Percentiles rank a stretch among this genome's conserved stretches.
phyloP scores from a whole-genome alignment of 2,797 vertebrate genomes.

The Manis pentadactyla region DNA sequence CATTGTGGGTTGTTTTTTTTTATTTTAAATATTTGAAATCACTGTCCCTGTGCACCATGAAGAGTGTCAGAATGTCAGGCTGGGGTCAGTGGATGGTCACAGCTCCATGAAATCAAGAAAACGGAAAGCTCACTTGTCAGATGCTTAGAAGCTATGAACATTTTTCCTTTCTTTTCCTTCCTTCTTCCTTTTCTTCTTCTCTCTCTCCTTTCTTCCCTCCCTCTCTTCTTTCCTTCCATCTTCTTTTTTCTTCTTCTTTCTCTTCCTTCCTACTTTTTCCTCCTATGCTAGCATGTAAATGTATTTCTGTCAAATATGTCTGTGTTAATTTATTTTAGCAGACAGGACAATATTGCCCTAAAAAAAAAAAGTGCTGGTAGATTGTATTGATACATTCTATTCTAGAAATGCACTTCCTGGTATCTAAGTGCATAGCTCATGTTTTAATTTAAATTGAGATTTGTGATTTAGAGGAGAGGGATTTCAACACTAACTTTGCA shows the following conservation, averaged over 20 bases:
- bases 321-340: background rate
- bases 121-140: background rate
- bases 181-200: background rate
- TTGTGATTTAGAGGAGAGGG: background rate
- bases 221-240: too few relatives aligned
- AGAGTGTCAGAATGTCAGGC: background rate
- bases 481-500: background rate
- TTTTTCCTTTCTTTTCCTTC: background rate
- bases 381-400: too few relatives aligned
- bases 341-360: background rate
- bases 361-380: too few relatives aligned
- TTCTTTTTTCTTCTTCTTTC: too few relatives aligned
- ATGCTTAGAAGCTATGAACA: background rate
- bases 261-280: background rate
- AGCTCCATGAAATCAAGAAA: background rate
- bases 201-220: background rate
- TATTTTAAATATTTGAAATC: background rate
- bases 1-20: too few relatives aligned
- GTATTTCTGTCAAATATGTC: background rate
- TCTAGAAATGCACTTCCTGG: background rate
- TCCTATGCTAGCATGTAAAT: background rate
- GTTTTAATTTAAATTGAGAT: slow-evolving; percentile 23
- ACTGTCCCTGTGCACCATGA: background rate
- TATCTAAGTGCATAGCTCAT: background rate
- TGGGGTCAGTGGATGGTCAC: background rate